These are phyloP conservation scores for Clusia tigrina DNA, from an alignment of 2,888 invertebrate genomes.

Conservation along the genomic window DNA sequence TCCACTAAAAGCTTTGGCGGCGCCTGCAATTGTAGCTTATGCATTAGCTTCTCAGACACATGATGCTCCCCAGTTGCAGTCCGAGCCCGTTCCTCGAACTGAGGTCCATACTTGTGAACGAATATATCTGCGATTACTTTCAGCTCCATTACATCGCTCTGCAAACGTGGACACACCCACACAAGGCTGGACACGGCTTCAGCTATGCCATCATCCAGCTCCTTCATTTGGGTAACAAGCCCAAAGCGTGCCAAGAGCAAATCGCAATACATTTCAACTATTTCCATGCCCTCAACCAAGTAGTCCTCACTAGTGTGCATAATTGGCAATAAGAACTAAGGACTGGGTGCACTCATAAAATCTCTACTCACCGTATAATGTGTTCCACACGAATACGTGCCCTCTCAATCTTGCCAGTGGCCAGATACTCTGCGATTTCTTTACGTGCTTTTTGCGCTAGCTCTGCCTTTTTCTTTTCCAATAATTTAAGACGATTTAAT, in stretches of 20 bases:
- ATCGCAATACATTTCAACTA: conserved; percentile 99
- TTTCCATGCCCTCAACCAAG: conserved; percentile 98
- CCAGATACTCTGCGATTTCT: conserved; percentile 97
- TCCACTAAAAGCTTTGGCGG: conserved; percentile 96
- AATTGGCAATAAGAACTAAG: neutral
- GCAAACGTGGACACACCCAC: conserved; percentile 95
- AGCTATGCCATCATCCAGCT: conserved; percentile 91
- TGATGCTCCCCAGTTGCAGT: conserved; percentile 88
- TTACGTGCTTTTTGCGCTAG: conserved; percentile 89
- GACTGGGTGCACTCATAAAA: neutral
- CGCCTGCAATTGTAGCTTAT: conserved; percentile 92
- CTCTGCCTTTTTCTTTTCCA: conserved; percentile 98
- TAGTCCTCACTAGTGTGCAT: conserved; percentile 85
- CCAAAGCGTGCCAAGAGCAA: conserved; percentile 95
- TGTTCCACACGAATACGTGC: conserved; percentile 98
- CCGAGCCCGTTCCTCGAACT: conserved; percentile 88
- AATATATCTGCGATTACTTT: conserved; percentile 88
- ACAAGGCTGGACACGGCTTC: conserved; percentile 91
- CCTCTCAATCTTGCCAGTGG: conserved; percentile 82
- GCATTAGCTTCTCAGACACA: conserved; percentile 89
- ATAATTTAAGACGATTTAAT: conserved; percentile 89
- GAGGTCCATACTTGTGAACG: conserved; percentile 88
- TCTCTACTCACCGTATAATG: conserved; percentile 79
- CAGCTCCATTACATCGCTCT: conserved; percentile 81
- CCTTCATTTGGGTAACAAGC: conserved; percentile 95